Base-by-base conservation (phyloP, 1,140 invertebrate species). In the Ptiloglossa arizonensis region DNA sequence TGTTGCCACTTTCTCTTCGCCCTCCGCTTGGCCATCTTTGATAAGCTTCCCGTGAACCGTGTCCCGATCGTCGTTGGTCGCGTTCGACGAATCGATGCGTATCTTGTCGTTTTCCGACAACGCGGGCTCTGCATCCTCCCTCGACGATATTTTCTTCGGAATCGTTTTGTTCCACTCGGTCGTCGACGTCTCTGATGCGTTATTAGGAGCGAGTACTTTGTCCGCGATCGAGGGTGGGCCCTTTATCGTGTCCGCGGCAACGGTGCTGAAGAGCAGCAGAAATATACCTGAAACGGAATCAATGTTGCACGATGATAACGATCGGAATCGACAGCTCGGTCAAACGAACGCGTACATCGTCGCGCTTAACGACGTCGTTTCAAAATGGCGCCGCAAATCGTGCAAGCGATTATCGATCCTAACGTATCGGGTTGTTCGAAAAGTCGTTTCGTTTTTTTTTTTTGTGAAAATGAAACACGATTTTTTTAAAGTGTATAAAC, bases 181-280 rank as follows among this genome's bases (percentile, higher is more conserved):
- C 46, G 56, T 56, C 46, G 52, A 27, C 22, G 44, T 9, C 19
- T 22, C 62, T 9, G 54, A 60, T 1, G 13, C 64, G 6, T 80
- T 71, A n/a, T n/a, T n/a, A n/a, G 9, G 27, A 17, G 32, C 9
- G 9, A 15, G 9, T 0, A 24, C 22, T 29, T 59, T 68, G 2
- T 71, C 54, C 2, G 44, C 50, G 41, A 17, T 63, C 27, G 62
- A 48, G 5, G 79, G n/a, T 22, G 67, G 57, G 29, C 63, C 74
- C 69, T 83, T 73, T 46, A 83, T 68, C 59, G 74, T 46, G 27
- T 87, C 62, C 0, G 80, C 83, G 19, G 78, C 22, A 5, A 54
- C 48, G 48, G 80, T 79, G 76, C 76, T 56, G 22, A 69, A 83
- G 50, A 89, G 63, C 62, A 90, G 63, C 71, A 90, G 66, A 46